These are phyloP conservation scores for human DNA, from an alignment of 2,113 vertebrate species.

Conservation along the genomic window GRCh38 chr3:134007001-134007500, in stretches of 20 bases:
- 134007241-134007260: neutral
- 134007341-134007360: neutral
- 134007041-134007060: neutral
- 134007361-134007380: neutral
- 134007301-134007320: neutral
- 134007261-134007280: neutral
- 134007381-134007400: neutral
- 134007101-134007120: neutral
- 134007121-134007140: neutral
- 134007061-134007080: neutral
- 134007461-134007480: neutral
- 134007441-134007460: neutral
- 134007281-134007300: neutral
- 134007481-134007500: neutral
- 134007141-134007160: neutral
- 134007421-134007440: neutral
- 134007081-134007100: neutral
- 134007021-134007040: neutral
- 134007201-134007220: neutral
- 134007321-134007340: neutral
- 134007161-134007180: neutral
- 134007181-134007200: neutral
- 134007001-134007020: neutral
- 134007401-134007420: neutral
- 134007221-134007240: neutral